Conservation (phyloP, 2,888 invertebrate genomes). For the Eristalis pertinax region DNA sequence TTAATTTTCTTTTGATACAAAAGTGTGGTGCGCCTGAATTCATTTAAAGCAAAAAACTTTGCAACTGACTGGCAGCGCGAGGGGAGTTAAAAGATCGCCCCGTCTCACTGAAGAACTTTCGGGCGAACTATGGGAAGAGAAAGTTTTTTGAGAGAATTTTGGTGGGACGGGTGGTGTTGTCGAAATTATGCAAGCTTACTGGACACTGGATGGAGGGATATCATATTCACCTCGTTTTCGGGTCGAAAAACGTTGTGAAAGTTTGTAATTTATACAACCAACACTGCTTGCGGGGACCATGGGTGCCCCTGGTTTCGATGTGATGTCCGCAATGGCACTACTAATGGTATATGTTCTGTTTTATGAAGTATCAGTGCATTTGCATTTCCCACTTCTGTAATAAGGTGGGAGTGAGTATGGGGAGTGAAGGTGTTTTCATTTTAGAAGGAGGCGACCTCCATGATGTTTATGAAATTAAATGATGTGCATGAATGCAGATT, state of each 20-base stretch:
- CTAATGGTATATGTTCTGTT: not conserved
- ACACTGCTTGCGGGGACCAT: not conserved
- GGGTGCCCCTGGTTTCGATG: too few species aligned
- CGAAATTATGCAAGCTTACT: not conserved
- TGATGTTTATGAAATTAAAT: too few species aligned
- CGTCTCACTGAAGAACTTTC: not conserved
- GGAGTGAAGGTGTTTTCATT: too few species aligned
- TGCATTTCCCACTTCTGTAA: too few species aligned
- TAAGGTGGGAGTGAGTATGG: too few species aligned
- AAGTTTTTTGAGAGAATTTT: conserved; percentile 12
- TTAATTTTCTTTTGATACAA: conserved; percentile 48
- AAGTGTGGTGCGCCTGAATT: conserved; percentile 33
- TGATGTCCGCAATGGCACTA: not conserved
- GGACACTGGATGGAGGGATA: not conserved
- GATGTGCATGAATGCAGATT: too few species aligned
- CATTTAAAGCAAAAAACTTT: conserved; percentile 38
- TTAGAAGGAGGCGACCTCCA: too few species aligned
- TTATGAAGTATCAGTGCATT: not conserved
- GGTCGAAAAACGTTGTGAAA: not conserved
- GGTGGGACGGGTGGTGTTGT: not conserved
- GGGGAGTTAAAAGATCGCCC: conserved; percentile 12
- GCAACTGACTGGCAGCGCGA: not conserved
- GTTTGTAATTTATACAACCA: not conserved
- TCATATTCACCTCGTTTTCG: not conserved
- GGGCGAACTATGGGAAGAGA: not conserved